Base-by-base conservation (phyloP, 1,140 invertebrate genomes). In the Eufriesea mexicana region DNA sequence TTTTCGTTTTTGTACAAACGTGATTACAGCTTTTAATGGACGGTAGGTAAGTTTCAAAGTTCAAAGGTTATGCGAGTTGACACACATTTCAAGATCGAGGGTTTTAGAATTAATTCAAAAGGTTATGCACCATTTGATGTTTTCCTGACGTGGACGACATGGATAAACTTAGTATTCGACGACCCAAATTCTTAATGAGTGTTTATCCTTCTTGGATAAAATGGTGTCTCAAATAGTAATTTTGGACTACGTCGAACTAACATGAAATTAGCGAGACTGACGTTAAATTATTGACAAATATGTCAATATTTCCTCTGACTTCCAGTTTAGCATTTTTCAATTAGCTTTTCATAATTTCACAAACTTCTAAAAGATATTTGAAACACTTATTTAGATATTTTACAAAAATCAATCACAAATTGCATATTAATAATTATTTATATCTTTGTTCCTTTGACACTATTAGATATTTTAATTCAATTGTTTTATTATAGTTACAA, bases 11-110 rank as follows among this genome's bases (percentile, higher is more conserved):
- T 23, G 28, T 25, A 20, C 9, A 28, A 62, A 35, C 28, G 61
- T 35, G 18, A 62, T 35, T 35, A 18, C 61, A 35, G 61, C 25
- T 62, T 70, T 70, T 70, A 70, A 70, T 70, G 25, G 45, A 70
- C 45, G n/a, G 10, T 23, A 25, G 47, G 10, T 14, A 28, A 20
- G 47, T 66, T 66, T 42, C 5, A 45, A 49, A 70, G 68, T 70
- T 70, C 68, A 70, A 12, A 49, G 68, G 45, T 49, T 20, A 70
- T 9, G 8, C 9, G 2, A 23, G 42, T 20, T 51, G 68, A 49
- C 45, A 47, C 68, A 70, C 45, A 20, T 70, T 10, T 45, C n/a
- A 5, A 16, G 14, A n/a, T 20, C n/a, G 8, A 10, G 18, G 16
- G 10, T 51, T 28, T 49, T 70, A 49, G 7, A 23, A 49, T 70